Base-by-base conservation (phyloP, 2,113 vertebrate species). In the Hucho hucho region DNA sequence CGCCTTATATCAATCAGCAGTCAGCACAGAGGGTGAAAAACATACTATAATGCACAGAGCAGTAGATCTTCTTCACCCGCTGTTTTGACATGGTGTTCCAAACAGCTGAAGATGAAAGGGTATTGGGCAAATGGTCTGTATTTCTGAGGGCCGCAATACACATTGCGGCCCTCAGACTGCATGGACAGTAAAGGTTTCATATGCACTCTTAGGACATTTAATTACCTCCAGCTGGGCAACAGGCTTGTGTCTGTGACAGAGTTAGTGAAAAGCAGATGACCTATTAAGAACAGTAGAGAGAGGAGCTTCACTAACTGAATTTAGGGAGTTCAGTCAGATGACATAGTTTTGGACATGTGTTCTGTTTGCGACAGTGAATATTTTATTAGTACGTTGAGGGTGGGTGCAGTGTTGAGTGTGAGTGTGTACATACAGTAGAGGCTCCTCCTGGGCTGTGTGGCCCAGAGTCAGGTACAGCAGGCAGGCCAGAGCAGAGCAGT, bases 51-150 rank as follows among this genome's bases (percentile, higher is more conserved):
- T 69, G 37, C 65, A 29, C 12, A 24, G 72, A 11, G 13, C 73
- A 64, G 56, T 77, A 66, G 75, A 80, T 85, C 86, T 86, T 82
- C 83, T 53, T 82, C 83, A 82, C 87, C 81, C 37, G 56, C 72
- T 76, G 79, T 75, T 89, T 56, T 79, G 83, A 83, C 81, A 73
- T 11, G 12, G 29, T 49, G 77, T 75, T 75, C 73, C 78, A 84
- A 43, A 89, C 86, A 86, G 83, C 79, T n/a, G 37, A 22, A 76
- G 83, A 88, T 90, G 80, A 88, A 86, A 88, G 82, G 28, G 79
- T 68, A 65, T n/a, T 32, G 37, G 37, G 37, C 6, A 37, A 37
- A 37, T 37, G 68, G 74, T 82, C 9, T 75, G 73, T 79, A 84
- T 82, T 74, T 69, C 78, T 11, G 64, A 83, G 75, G 82, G 74